Base-by-base conservation (phyloP, 2,888 invertebrate genomes). In the Fragum sueziense region DNA sequence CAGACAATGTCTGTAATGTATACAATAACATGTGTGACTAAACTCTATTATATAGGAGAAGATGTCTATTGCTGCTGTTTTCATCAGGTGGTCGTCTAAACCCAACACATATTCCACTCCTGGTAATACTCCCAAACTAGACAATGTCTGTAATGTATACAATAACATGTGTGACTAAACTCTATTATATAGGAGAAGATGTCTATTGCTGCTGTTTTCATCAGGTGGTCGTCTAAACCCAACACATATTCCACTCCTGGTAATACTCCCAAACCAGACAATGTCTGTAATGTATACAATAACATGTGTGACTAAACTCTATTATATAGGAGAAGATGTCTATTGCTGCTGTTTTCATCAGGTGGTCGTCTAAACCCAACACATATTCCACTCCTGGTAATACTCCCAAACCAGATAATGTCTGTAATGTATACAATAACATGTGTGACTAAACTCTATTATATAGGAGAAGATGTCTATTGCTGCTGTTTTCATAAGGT, bases 241-340 rank as follows among this genome's bases (percentile, higher is more conserved):
- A 93, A 86, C 54, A 93, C 91, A 67, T 91, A 89, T 87, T 93
- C 93, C 73, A 93, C 87, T 57, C 93, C 91, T 78, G 90, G 88
- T 76, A 93, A 84, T 54, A 93, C 90, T 68, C 93, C 93, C 79
- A 93, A 88, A 79, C 91, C 90, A 81, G 92, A 91, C 81, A 93
- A 88, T 52, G 91, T 92, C 93, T 93, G 91, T 74, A 90, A 89
- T 47, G 47, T 3, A 41, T 14, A 69, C 14, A 59, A 59, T 11
- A 6, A 52, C 22, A 22, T 4, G n/a, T n/a, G n/a, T n/a, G 98
- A 90, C 98, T 99, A 94, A 97, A 99, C 94, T 99, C 99, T 84
- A 99, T 98, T 93, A 99, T 97, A 91, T 98, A 98, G 71, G 98
- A 98, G 90, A 99, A 95, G 93, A 99, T 98, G 93, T 99, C 99